Conservation (phyloP, 1,140 invertebrate species). For the Euglossa dilemma region DNA sequence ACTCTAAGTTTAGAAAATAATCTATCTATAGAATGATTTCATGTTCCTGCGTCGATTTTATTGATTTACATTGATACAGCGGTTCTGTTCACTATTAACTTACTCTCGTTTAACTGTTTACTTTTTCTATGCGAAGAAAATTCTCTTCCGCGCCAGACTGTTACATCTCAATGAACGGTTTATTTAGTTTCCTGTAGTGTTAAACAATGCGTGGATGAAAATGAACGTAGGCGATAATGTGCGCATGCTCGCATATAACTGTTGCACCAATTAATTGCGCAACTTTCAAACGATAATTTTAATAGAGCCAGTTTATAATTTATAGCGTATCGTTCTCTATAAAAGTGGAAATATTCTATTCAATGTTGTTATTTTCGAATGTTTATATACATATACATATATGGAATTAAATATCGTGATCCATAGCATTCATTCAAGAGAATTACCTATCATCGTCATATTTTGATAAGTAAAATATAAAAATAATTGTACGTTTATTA, state of each 20-base stretch:
- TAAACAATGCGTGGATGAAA: slow-evolving; percentile 54
- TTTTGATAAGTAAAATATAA: neutral
- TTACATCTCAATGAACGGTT: slow-evolving; percentile 48
- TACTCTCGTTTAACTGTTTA: slow-evolving; percentile 41
- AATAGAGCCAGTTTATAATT: slow-evolving; percentile 15
- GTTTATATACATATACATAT: neutral
- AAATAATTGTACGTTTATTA: neutral
- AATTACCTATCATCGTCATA: neutral
- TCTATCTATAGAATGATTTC: neutral
- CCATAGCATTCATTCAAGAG: no score
- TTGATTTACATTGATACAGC: slow-evolving; percentile 23
- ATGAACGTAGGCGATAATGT: slow-evolving; percentile 51
- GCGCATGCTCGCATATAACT: slow-evolving; percentile 27
- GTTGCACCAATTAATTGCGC: slow-evolving; percentile 42
- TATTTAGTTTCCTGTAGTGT: slow-evolving; percentile 56
- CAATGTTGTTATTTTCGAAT: no score
- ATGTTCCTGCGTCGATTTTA: neutral
- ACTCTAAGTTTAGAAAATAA: neutral
- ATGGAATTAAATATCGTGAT: neutral
- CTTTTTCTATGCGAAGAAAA: slow-evolving; percentile 24
- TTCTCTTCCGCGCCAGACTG: slow-evolving; percentile 24
- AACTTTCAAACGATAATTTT: slow-evolving; percentile 32
- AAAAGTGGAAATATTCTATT: neutral
- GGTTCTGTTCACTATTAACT: slow-evolving; percentile 26
- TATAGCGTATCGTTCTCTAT: neutral